Percentiles rank a stretch among this genome's conserved stretches.
Evolutionary conservation across 2,797 vertebrate species (phyloP).

Genomic region (Mionectes olivaceus): DNA sequence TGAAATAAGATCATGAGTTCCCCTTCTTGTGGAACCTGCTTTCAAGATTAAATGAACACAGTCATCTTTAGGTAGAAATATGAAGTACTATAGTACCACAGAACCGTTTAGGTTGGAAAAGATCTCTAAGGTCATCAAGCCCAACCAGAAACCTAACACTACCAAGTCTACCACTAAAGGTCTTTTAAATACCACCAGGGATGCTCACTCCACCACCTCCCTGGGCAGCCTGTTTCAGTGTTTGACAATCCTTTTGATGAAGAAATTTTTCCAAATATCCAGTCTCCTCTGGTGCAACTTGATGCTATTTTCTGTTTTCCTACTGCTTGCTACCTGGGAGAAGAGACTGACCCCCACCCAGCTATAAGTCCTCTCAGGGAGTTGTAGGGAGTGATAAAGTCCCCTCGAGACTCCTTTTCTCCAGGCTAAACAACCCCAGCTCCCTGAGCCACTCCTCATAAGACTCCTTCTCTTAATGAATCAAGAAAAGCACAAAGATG

Average conservation of each 20-base stretch:
- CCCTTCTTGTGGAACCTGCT: not conserved
- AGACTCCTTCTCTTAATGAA: not conserved
- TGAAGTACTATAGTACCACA: not conserved
- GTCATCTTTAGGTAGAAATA: not conserved
- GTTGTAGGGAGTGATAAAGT: not conserved
- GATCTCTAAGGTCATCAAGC: not conserved
- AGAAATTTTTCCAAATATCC: not conserved
- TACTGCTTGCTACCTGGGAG: not conserved
- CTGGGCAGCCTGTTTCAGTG: not conserved
- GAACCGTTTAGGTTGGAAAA: not conserved
- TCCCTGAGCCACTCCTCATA: not conserved
- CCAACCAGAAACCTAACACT: not conserved
- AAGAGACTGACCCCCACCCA: rapidly evolving
- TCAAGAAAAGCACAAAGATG: not conserved
- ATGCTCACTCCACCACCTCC: not conserved
- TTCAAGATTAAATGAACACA: not conserved
- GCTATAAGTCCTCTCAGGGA: not conserved
- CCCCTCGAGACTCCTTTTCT: not conserved
- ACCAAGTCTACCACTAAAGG: not conserved
- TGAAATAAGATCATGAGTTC: not conserved
- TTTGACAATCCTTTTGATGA: not conserved
- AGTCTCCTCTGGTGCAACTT: not conserved
- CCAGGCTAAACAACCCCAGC: not conserved
- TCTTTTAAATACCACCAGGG: not conserved
- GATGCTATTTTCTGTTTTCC: not conserved